Percentiles rank a stretch among this genome's conserved stretches.
phyloP scores from a whole-genome alignment of 2,888 invertebrate genomes.

The Cerastoderma edule region DNA sequence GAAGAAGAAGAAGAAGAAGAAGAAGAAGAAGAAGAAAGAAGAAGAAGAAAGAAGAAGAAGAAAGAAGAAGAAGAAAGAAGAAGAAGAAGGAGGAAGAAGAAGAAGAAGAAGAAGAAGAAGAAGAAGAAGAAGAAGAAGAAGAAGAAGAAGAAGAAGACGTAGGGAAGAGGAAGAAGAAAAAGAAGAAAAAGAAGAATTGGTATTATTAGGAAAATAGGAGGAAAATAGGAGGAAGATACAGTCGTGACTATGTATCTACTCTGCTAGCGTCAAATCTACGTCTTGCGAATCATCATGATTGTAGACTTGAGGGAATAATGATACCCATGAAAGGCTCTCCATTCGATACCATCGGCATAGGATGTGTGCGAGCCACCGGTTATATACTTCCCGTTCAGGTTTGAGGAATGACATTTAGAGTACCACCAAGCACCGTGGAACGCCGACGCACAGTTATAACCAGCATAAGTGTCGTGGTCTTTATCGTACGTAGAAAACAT shows the following conservation, averaged over 20 bases:
- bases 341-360: background rate
- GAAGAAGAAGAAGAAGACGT: background rate
- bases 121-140: background rate
- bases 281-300: background rate
- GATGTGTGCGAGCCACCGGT: background rate
- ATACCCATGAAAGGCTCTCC: background rate
- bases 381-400: no score
- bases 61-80: background rate
- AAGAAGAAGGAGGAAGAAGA: background rate
- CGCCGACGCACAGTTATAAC: background rate
- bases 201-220: background rate
- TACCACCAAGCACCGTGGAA: background rate
- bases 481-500: no score
- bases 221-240: background rate
- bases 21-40: background rate
- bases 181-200: background rate
- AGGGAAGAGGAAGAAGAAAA: background rate
- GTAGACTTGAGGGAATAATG: background rate
- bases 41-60: background rate
- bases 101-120: background rate
- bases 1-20: background rate
- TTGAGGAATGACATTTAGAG: background rate
- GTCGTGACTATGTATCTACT: background rate
- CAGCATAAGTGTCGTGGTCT: no score
- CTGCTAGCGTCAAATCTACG: background rate